phyloP scores from a whole-genome alignment of 2,888 invertebrate species.

The Spisula subtruncata region DNA sequence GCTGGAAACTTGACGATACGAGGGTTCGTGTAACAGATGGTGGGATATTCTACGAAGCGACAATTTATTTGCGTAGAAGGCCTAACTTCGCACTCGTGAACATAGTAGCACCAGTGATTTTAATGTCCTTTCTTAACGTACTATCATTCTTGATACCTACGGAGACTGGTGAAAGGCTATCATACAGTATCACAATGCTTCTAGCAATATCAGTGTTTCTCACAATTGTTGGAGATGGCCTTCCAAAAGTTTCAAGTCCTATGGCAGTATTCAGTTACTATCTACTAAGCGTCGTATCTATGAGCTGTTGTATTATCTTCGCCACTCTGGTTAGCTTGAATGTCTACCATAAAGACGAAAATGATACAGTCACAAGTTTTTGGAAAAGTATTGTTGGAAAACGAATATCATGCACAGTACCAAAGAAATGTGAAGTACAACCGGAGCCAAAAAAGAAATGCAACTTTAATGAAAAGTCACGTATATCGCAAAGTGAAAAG shows the following conservation, averaged over 20 bases:
- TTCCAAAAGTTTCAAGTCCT: slow-evolving; percentile 65
- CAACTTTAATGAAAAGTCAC: background rate
- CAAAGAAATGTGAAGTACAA: background rate
- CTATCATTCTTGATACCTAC: slow-evolving; percentile 66
- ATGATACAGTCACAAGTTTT: background rate
- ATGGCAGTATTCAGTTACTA: slow-evolving; percentile 71
- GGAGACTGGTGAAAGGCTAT: slow-evolving; percentile 69
- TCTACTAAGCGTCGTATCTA: slow-evolving; percentile 56
- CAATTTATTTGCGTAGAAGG: slow-evolving; percentile 34
- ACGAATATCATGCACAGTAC: background rate
- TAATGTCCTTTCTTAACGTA: slow-evolving; percentile 67
- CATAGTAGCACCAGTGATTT: slow-evolving; percentile 67
- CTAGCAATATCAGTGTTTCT: slow-evolving; percentile 71
- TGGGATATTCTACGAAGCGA: background rate
- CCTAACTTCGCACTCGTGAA: slow-evolving; percentile 65
- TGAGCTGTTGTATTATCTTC: slow-evolving; percentile 46
- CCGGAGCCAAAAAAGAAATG: background rate
- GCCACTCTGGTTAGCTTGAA: background rate
- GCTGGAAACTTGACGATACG: background rate
- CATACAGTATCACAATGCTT: slow-evolving; percentile 66
- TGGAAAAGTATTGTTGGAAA: background rate
- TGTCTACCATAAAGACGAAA: background rate
- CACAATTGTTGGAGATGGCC: slow-evolving; percentile 69
- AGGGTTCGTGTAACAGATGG: background rate
- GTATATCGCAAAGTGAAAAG: background rate